phyloP scores from a whole-genome alignment of 2,113 vertebrate species.

The Raphicerus campestris region DNA sequence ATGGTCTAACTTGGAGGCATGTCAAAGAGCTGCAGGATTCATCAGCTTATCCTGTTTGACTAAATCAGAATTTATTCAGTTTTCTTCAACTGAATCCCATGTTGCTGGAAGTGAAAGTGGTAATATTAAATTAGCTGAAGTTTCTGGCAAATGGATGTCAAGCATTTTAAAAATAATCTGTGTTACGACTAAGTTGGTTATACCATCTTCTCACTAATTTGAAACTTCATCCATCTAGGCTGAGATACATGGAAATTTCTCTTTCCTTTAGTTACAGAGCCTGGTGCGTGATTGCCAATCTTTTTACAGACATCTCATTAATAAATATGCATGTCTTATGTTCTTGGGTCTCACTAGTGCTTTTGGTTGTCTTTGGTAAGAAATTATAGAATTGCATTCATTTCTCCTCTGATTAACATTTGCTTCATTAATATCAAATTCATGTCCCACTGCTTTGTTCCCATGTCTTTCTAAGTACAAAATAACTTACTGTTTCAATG shows the following conservation, averaged over 20 bases:
- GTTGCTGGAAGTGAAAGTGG: not conserved
- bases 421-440: slow-evolving; percentile 42
- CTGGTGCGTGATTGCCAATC: not conserved
- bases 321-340: not conserved
- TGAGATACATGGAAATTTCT: not conserved
- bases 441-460: not conserved
- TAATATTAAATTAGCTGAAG: not conserved
- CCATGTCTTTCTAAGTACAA: not conserved
- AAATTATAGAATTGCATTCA: slow-evolving; percentile 25
- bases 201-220: not conserved
- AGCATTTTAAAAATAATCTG: not conserved
- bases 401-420: not conserved
- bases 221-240: not conserved
- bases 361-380: not conserved
- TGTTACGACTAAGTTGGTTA: not conserved
- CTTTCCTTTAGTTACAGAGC: not conserved
- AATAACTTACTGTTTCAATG: slow-evolving; percentile 29
- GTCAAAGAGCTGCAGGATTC: not conserved
- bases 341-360: not conserved
- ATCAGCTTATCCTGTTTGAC: not conserved
- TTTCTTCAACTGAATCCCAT: not conserved
- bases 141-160: not conserved
- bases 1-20: not conserved
- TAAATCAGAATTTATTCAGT: not conserved
- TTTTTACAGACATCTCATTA: not conserved